These are phyloP conservation scores for Sinonovacula constricta DNA, from an alignment of 1,140 invertebrate species.

Conservation along the genomic window DNA sequence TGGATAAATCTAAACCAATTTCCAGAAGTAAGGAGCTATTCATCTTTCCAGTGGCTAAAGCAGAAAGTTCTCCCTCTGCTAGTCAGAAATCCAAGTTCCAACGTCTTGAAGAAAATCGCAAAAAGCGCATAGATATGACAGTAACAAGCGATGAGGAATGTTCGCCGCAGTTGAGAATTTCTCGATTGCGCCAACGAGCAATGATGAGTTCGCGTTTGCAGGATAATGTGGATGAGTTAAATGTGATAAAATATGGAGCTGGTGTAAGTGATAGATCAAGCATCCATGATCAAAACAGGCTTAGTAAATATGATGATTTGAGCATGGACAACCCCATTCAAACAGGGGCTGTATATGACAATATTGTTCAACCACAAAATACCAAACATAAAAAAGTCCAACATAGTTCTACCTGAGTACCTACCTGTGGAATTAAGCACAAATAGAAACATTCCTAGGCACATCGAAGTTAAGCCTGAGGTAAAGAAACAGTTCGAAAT, in stretches of 20 bases:
- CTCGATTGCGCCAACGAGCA: constrained; percentile 67
- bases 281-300: constrained; percentile 28
- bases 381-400: constrained; percentile 20
- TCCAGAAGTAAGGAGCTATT: constrained; percentile 34
- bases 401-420: constrained; percentile 30
- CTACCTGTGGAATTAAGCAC: constrained; percentile 9
- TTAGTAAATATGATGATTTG: constrained; percentile 41
- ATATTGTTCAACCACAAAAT: no score
- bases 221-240: no score
- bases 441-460: no score
- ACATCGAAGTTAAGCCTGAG: no score
- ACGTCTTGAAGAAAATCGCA: constrained; percentile 71
- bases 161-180: constrained; percentile 69
- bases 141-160: constrained; percentile 74
- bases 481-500: no score
- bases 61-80: constrained; percentile 43
- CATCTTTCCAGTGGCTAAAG: constrained; percentile 34
- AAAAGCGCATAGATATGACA: constrained; percentile 68
- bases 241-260: no score
- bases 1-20: constrained; percentile 14
- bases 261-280: constrained; percentile 17
- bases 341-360: no score
- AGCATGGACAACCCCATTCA: constrained; percentile 11
- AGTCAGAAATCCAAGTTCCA: constrained; percentile 66
- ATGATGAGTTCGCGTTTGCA: constrained; percentile 60